phyloP scores from a whole-genome alignment of 2,113 vertebrate genomes.

The Pelecanus crispus region DNA sequence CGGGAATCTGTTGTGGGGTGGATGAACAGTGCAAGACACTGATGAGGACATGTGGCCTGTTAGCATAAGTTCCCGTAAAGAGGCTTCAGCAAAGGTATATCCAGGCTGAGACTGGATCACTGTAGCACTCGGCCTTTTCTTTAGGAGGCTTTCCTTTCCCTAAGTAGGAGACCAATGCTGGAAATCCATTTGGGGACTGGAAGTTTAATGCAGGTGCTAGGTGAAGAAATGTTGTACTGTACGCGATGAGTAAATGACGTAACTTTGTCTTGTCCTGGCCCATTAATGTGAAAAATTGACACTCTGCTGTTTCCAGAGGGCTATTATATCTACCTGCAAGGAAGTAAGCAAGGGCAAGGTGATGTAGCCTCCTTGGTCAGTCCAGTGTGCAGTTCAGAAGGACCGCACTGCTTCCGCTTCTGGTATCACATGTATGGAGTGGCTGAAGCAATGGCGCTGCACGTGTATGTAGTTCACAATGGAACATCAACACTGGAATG shows the following conservation, averaged over 20 bases:
- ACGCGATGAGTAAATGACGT: not conserved
- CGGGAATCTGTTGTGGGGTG: not conserved
- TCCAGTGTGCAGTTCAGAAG: slow-evolving; percentile 51
- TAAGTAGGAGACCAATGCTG: not conserved
- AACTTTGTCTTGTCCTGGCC: not conserved
- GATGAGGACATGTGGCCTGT: not conserved
- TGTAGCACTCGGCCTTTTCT: not conserved
- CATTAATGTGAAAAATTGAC: slow-evolving; percentile 8
- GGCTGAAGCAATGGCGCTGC: slow-evolving; percentile 66
- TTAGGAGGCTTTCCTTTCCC: not conserved
- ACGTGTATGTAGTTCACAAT: not conserved
- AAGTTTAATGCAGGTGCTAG: not conserved
- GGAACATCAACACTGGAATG: slow-evolving; percentile 56
- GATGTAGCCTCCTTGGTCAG: slow-evolving; percentile 73
- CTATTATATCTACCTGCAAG: slow-evolving; percentile 79
- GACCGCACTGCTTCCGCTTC: slow-evolving; percentile 76
- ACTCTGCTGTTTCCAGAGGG: slow-evolving; percentile 63
- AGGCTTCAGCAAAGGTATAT: not conserved
- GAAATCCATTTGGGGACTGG: not conserved
- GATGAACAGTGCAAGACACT: not conserved
- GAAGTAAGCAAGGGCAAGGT: slow-evolving; percentile 1
- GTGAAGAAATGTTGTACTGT: not conserved
- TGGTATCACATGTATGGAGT: slow-evolving; percentile 84
- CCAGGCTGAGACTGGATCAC: not conserved
- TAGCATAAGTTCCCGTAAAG: not conserved